These are phyloP conservation scores for Geotrypetes seraphini DNA, from an alignment of 2,797 vertebrate species.

Conservation along the genomic window DNA sequence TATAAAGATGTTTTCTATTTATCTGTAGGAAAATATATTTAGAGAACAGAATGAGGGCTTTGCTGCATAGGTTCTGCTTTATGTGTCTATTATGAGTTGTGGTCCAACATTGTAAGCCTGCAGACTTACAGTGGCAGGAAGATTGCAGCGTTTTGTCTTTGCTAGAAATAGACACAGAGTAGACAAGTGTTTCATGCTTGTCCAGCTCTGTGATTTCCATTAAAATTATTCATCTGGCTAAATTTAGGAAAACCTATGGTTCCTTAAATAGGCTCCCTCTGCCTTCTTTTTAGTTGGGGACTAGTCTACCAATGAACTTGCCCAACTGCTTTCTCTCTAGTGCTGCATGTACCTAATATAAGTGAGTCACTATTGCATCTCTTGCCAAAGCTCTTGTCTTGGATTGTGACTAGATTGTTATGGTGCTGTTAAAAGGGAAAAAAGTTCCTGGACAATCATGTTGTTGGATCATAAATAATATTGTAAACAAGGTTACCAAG, in stretches of 20 bases:
- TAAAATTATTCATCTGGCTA: background rate
- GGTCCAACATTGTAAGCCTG: background rate
- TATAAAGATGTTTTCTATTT: too few relatives aligned
- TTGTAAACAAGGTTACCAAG: too few relatives aligned
- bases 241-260: background rate
- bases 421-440: too few relatives aligned
- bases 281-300: rapidly evolving
- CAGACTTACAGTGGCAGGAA: background rate
- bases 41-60: too few relatives aligned
- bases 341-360: conserved; percentile 21
- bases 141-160: conserved; percentile 4
- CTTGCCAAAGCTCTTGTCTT: too few relatives aligned
- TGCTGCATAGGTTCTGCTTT: too few relatives aligned
- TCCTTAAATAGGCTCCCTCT: background rate
- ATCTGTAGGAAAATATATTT: too few relatives aligned
- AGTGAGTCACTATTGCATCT: conserved; percentile 21
- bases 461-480: too few relatives aligned
- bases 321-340: too few relatives aligned
- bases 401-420: too few relatives aligned
- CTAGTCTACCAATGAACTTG: too few relatives aligned
- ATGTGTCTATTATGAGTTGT: rapidly evolving
- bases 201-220: background rate
- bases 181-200: rapidly evolving
- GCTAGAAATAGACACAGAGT: background rate
- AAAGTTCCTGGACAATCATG: too few relatives aligned